These are phyloP conservation scores for Procavia capensis DNA, from an alignment of 2,113 vertebrate genomes.

Conservation along the genomic window DNA sequence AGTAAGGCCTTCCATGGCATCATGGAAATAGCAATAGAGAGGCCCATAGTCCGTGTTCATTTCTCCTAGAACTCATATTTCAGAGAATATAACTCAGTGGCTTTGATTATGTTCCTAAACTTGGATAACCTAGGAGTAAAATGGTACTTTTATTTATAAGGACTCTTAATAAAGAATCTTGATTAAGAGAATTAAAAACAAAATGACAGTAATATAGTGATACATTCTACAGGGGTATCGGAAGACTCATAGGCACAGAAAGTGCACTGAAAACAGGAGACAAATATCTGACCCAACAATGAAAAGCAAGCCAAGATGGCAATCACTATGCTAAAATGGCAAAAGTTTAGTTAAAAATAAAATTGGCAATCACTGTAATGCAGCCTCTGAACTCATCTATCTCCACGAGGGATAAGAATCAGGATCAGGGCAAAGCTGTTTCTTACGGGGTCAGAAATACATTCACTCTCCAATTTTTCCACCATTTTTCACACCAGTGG, in stretches of 20 bases:
- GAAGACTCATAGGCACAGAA: background rate
- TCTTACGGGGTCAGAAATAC: background rate
- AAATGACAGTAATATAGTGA: background rate
- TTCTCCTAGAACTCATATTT: background rate
- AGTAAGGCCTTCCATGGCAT: background rate
- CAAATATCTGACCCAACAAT: background rate
- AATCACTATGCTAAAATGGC: background rate
- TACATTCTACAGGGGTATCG: background rate
- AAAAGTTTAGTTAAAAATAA: background rate
- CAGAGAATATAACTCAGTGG: background rate
- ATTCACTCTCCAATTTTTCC: background rate
- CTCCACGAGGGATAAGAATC: background rate
- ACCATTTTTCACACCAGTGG: background rate
- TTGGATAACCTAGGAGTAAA: background rate
- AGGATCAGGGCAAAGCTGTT: background rate
- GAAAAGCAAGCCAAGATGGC: background rate
- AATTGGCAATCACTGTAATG: background rate
- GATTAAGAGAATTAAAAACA: background rate
- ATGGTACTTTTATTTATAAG: background rate
- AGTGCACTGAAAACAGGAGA: background rate
- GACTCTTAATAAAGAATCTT: slow-evolving; percentile 26
- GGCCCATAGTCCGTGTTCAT: background rate
- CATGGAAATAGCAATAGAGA: background rate
- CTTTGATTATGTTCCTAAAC: background rate
- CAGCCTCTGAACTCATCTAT: background rate